Evolutionary conservation across 2,113 vertebrate species (phyloP), one percentile per base, ranked within the genome.

Genomic region (Pogona vitticeps): DNA sequence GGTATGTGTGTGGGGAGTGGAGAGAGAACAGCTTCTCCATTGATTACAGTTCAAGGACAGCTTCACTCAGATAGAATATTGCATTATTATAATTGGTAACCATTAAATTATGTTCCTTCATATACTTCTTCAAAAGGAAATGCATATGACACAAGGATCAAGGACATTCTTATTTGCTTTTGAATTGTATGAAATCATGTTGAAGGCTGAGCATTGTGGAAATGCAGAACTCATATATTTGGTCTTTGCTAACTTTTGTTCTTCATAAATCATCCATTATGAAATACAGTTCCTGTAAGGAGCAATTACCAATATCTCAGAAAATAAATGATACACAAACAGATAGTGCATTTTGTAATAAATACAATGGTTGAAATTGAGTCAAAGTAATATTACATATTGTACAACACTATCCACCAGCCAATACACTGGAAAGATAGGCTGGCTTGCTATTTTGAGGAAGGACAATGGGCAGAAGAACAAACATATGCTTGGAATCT

Each of bases 261-360:
- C 65, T 81, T 83, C 65, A 87, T 75, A 88, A 67, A 77, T 85
- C 58, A 85, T 38, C 14, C 68, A 79, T 85, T 58, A 81, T 58
- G 75, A 78, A 87, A 76, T 78, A 28, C 42, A 36, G 67, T 89
- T 91, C 88, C 78, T 77, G 73, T 82, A 89, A 88, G 79, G 1
- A 88, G 3, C 36, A 84, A 82, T 79, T 88, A 86, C 58, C 21
- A 65, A 46, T 81, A 83, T 42, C 56, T 76, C 20, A 87, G 85
- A 86, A 88, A 90, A 72, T 59, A 84, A 84, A 88, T 88, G 36
- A 88, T 63, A 86, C n/a, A 77, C 26, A 72, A 86, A 80, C 42
- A 72, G 81, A 84, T 82, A 72, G 26, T 72, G 82, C 36, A 59
- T 90, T 89, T 77, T 82, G 80, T 85, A 90, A 83, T 83, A 72